phyloP scores from a whole-genome alignment of 2,797 vertebrate genomes.

The Luscinia megarhynchos region DNA sequence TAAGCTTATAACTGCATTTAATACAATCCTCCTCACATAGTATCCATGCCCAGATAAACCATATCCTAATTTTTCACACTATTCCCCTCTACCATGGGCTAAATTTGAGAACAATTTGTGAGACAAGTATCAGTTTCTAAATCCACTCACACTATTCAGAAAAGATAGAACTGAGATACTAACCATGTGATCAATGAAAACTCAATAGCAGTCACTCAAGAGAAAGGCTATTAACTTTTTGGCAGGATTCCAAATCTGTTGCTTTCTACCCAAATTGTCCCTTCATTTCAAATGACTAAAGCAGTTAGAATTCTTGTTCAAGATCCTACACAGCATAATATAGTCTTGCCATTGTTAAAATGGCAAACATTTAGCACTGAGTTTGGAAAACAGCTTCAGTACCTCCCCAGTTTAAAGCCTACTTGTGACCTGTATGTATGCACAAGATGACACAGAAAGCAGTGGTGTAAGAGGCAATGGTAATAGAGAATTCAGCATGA shows the following conservation, averaged over 20 bases:
- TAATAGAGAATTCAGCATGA: background rate
- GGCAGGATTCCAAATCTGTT: background rate
- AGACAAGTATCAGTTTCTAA: background rate
- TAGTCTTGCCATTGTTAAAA: background rate
- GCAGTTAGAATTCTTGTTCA: background rate
- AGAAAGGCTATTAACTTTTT: background rate
- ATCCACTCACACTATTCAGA: background rate
- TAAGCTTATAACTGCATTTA: background rate
- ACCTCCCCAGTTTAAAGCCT: accelerated
- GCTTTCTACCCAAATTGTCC: background rate
- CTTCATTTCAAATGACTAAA: background rate
- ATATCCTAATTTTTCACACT: background rate
- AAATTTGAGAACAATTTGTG: background rate
- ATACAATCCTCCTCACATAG: background rate
- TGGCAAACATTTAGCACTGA: background rate
- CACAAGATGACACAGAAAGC: background rate
- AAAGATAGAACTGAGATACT: background rate
- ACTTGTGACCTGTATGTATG: background rate
- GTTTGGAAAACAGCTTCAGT: background rate
- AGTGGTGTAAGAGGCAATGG: background rate
- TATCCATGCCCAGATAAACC: background rate
- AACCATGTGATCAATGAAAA: conserved; percentile 5
- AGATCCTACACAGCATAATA: background rate
- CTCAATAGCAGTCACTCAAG: background rate
- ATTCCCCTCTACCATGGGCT: background rate